Base-by-base conservation (phyloP, 2,888 invertebrate genomes). In the Trichogramma evanescens region DNA sequence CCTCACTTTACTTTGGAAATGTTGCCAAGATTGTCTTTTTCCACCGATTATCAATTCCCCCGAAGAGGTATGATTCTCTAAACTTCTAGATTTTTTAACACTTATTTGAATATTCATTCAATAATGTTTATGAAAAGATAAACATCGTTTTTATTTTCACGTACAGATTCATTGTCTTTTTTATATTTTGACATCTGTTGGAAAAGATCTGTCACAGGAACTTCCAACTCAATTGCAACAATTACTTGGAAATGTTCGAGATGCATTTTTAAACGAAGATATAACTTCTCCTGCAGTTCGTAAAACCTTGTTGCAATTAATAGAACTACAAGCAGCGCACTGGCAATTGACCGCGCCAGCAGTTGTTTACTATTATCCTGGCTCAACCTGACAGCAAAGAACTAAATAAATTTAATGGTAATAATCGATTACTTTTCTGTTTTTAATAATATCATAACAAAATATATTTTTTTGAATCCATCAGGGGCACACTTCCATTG, bases 291-390 rank as follows among this genome's bases (percentile, higher is more conserved):
- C 90, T 4, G 85, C 87, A 66, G 89, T 91, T 64, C 86, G 91
- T 68, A 89, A 91, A 75, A 93, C 92, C 2, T 82, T 95, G 61
- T 82, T 94, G 65, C 94, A 95, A 79, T 82, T 95, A 60, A 93
- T 95, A 68, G 95, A 95, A 78, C 82, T 94, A 59, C 91, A 92
- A 78, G 93, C 94, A 1, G 90, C 91, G 0, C 88, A 90, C 77
- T 95, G 94, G 94, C 91, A 92, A 76, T 83, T 95, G 66, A 90
- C 93, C 26, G 92, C 93, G 59, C 89, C 91, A 54, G 91, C 94
- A 4, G 90, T 94, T 58, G 85, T 92, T 59, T 95, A 94, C 79
- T 95, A 95, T 80, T 89, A 89, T 78, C 89, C 89, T 4, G 74
- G 74, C 44, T 70, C 76, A 26, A 26, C 26, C 26, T 26, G 26